Evolutionary conservation across 2,797 vertebrate species (phyloP), one percentile per base, ranked within the genome.

Genomic region (Crypturellus tataupa): DNA sequence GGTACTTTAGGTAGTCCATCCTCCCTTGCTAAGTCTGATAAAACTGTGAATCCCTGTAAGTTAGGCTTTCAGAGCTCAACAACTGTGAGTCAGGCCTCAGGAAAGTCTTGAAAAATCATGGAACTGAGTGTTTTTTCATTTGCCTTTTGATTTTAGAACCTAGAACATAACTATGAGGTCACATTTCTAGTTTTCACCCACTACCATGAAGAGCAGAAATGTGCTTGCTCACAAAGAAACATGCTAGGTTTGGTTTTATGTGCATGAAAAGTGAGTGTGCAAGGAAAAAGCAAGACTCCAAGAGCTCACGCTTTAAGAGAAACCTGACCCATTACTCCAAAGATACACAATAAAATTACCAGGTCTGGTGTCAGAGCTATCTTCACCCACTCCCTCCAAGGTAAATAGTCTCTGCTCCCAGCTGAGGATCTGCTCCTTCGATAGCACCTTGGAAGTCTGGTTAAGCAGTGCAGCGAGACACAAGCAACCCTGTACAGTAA

Each of bases 361-460:
- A 62, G 33, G 53, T 6, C 59, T 21, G 25, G 14, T 44, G 39
- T 24, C 27, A 63, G 39, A 55, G 49, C 35, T 6, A 51, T 16
- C 29, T 44, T 53, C 5, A 2, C 1, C 15, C 6, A 75, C 42
- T 33, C 72, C 42, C 42, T 89, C 23, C 33, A 62, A 44, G n/a
- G n/a, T 8, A 19, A 47, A 10, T 0, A 21, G 31, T 9, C 10
- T 24, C 29, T 12, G 10, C 70, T 39, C 29, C 11, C 7, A 78
- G 31, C 49, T 56, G 33, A 27, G 37, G 23, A 44, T 72, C 12
- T 69, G 62, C 79, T 70, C 73, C 24, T 39, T 65, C 33, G 18
- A 31, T 1, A 63, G 33, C 39, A n/a, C 19, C 37, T 21, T 3
- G 37, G 12, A 24, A 70, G 86, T 79, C 16, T 37, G 15, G 14